Evolutionary conservation across 2,797 vertebrate species (phyloP).

Genomic region (Numenius phaeopus): DNA sequence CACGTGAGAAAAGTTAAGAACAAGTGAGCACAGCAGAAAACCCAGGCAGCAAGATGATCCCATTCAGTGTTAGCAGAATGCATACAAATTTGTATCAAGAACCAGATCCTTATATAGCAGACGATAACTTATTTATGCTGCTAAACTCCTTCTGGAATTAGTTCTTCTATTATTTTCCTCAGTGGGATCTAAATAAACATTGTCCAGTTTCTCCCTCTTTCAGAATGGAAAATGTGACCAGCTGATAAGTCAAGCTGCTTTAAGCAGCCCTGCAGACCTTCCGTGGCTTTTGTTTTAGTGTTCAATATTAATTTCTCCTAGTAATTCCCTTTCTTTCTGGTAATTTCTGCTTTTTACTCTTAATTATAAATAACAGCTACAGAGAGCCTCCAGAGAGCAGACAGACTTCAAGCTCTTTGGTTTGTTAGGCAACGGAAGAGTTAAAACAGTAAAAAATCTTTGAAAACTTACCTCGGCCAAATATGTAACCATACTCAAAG

Average conservation of each 20-base stretch:
- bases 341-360: neutral
- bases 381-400: neutral
- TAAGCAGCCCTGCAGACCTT: neutral
- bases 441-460: neutral
- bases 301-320: neutral
- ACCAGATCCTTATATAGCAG: neutral
- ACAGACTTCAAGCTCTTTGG: neutral
- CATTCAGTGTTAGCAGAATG: neutral
- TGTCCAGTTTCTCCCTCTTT: neutral
- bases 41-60: neutral
- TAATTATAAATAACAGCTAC: neutral
- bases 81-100: neutral
- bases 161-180: neutral
- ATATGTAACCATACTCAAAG: constrained; percentile 96
- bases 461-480: constrained; percentile 90
- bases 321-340: neutral
- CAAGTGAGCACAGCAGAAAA: neutral
- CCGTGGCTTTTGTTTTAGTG: neutral
- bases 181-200: neutral
- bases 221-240: neutral
- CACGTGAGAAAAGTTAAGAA: accelerated
- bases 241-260: neutral
- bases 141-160: neutral
- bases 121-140: neutral
- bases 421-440: neutral